Evolutionary conservation across 2,888 invertebrate species (phyloP).

Genomic region (Heterodera filipjevi): DNA sequence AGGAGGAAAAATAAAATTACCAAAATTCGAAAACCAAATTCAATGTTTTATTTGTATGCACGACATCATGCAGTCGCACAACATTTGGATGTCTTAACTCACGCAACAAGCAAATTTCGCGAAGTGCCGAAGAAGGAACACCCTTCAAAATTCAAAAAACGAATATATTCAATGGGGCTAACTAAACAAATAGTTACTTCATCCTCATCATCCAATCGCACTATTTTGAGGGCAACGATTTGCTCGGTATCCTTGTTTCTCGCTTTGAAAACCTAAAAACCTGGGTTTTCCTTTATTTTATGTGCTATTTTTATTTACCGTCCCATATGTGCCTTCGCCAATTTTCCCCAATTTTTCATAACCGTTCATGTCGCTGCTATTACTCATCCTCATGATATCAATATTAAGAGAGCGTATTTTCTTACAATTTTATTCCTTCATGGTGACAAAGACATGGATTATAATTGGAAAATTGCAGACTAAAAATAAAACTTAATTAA

Average conservation of each 20-base stretch:
- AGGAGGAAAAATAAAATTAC: too few species aligned
- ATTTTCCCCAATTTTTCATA: slow-evolving; percentile 37
- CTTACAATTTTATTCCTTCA: too few species aligned
- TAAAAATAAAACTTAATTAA: too few species aligned
- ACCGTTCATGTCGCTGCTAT: slow-evolving; percentile 8
- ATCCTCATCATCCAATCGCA: slow-evolving; percentile 91
- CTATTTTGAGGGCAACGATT: slow-evolving; percentile 94
- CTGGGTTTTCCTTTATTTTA: neutral
- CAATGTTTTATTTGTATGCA: slow-evolving; percentile 95
- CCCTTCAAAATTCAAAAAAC: slow-evolving; percentile 54
- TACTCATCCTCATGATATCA: slow-evolving; percentile 9
- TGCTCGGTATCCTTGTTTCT: slow-evolving; percentile 95
- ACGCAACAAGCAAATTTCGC: slow-evolving; percentile 93
- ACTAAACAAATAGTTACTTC: slow-evolving; percentile 74
- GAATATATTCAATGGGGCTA: too few species aligned
- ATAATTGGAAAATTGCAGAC: too few species aligned
- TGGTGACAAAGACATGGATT: too few species aligned
- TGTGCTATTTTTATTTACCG: neutral
- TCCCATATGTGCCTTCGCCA: slow-evolving; percentile 35
- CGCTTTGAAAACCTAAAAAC: slow-evolving; percentile 91
- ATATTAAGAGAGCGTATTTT: too few species aligned
- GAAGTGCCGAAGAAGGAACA: slow-evolving; percentile 93
- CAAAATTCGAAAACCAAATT: slow-evolving; percentile 87
- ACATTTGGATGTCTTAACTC: slow-evolving; percentile 98
- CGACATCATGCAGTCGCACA: slow-evolving; percentile 91